phyloP scores from a whole-genome alignment of 2,888 invertebrate species.

The Deilephila elpenor region DNA sequence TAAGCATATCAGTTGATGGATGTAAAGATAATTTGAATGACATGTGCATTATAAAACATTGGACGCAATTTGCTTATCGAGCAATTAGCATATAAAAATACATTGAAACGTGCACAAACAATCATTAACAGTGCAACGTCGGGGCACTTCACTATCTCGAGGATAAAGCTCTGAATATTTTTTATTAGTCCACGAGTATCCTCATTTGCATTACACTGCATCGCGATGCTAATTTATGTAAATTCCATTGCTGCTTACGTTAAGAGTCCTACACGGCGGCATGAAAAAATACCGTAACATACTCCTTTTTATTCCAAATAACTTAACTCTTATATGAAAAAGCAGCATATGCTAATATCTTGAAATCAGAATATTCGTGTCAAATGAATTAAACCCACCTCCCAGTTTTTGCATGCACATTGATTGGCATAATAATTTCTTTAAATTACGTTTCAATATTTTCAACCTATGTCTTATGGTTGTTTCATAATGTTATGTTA shows the following conservation, averaged over 20 bases:
- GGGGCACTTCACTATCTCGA: neutral
- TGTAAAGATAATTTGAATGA: neutral
- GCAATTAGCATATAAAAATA: neutral
- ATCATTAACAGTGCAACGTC: neutral
- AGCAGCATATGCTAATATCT: too few relatives aligned
- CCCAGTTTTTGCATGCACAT: too few relatives aligned
- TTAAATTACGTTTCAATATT: too few relatives aligned
- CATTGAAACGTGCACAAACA: neutral
- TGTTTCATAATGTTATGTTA: too few relatives aligned
- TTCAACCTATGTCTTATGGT: too few relatives aligned
- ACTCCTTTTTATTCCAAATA: neutral
- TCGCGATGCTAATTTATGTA: conserved; percentile 20
- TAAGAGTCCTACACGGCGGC: neutral
- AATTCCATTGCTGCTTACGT: conserved; percentile 3
- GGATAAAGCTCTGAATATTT: neutral
- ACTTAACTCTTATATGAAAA: neutral
- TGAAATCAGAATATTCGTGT: too few relatives aligned
- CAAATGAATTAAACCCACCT: too few relatives aligned
- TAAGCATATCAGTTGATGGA: too few relatives aligned
- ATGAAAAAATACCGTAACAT: neutral
- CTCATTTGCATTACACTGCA: neutral
- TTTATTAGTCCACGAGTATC: neutral
- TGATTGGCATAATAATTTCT: too few relatives aligned
- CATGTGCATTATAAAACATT: neutral
- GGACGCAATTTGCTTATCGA: too few relatives aligned